Base-by-base conservation (phyloP, 2,797 vertebrate genomes). In the Neomorphus geoffroyi region DNA sequence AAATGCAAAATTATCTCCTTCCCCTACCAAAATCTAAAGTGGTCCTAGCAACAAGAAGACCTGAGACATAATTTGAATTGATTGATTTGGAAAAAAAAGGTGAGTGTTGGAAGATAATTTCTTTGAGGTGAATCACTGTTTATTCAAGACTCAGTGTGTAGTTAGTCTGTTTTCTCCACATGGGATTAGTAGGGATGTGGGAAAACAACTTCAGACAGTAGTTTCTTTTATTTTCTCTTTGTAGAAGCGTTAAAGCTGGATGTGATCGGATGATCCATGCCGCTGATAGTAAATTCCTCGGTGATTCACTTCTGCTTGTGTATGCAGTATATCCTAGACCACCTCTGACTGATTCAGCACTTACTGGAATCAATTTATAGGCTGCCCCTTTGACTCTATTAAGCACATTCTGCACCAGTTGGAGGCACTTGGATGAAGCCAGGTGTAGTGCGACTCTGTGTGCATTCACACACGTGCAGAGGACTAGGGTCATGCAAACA, bases 331-430 rank as follows among this genome's bases (percentile, higher is more conserved):
- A 79, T 90, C 54, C 84, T 45, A 32, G 15, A 92, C 58, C 46
- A 64, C 41, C 39, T 69, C 79, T 65, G 54, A 69, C 50, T 18
- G 81, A 90, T 90, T 88, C 89, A 87, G 58, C 85, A 45, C 33
- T 91, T 74, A 83, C 32, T 53, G 85, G 11, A 81, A 81, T 91
- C 81, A 92, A 75, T 91, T 87, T 93, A 90, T 41, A 62, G 85
- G 92, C 51, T 89, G 72, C 65, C 72, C 87, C 58, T 88, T 61
- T 39, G 89, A 54, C 79, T 94, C 51, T 45, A 13, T 72, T 48
- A 75, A 83, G 69, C 71, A 80, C 60, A 18, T 5, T 56, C 54
- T 51, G 62, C 23, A 28, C 75, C 79, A 86, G 54, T 46, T 72
- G 65, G 66, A 60, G 43, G 35, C n/a, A 18, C 53, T 45, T 19